Conservation (phyloP, 1,140 invertebrate species). For the Dendrolimus punctatus region DNA sequence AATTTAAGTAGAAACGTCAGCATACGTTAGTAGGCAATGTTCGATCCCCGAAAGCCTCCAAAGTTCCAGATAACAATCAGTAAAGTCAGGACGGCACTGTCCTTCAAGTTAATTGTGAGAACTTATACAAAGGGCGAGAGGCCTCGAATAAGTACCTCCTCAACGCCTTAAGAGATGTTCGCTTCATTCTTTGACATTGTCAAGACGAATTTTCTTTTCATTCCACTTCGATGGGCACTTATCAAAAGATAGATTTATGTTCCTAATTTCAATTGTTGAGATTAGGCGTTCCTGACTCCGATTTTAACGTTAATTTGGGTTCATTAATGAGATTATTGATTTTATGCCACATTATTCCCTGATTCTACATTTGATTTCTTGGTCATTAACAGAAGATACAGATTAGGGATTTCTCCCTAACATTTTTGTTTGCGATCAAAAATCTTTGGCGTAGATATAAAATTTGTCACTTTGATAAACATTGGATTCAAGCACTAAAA, state of each 20-base stretch:
- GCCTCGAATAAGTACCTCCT: conserved; percentile 9
- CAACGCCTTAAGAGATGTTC: conserved; percentile 6
- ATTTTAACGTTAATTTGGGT: too few relatives aligned
- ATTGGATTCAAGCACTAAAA: too few relatives aligned
- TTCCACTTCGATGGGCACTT: conserved; percentile 3
- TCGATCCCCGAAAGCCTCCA: conserved; percentile 11
- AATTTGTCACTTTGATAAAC: too few relatives aligned
- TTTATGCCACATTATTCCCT: too few relatives aligned
- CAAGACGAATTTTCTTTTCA: conserved; percentile 6
- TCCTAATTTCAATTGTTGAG: too few relatives aligned
- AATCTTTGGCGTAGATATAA: too few relatives aligned
- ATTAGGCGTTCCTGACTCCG: too few relatives aligned
- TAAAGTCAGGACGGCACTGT: conserved; percentile 5
- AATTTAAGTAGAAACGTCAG: neutral
- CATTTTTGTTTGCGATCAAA: too few relatives aligned
- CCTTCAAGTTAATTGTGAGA: conserved; percentile 21
- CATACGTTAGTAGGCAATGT: conserved; percentile 12
- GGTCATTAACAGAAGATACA: too few relatives aligned
- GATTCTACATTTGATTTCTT: too few relatives aligned
- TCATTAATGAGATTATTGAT: too few relatives aligned
- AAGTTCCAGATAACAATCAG: conserved; percentile 15
- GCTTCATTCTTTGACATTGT: conserved; percentile 10
- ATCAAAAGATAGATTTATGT: neutral
- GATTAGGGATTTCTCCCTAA: too few relatives aligned
- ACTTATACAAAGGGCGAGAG: conserved; percentile 14